phyloP scores from a whole-genome alignment of 2,888 invertebrate genomes.

The Listrodromus nycthemerus region DNA sequence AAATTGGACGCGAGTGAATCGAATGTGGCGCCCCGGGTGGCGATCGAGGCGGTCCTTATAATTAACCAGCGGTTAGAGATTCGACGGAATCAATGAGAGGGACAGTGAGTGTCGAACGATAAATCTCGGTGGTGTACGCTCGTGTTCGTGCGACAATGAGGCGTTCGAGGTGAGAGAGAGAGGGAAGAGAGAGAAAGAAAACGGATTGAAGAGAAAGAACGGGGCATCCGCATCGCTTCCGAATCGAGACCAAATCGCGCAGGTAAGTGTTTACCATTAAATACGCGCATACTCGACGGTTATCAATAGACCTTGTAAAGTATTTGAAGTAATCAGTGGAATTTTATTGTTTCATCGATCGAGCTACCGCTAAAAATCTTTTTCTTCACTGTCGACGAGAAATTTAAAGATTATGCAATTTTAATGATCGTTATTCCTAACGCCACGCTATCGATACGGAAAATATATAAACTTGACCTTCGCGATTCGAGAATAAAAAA shows the following conservation, averaged over 20 bases:
- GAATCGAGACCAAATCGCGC: not conserved
- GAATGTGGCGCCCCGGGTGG: not conserved
- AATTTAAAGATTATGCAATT: too few relatives aligned
- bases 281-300: not conserved
- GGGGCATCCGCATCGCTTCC: not conserved
- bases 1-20: constrained; percentile 14
- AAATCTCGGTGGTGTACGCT: constrained; percentile 9
- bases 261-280: constrained; percentile 25
- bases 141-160: not conserved
- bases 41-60: not conserved
- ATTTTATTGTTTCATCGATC: not conserved
- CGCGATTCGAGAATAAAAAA: too few relatives aligned
- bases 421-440: too few relatives aligned
- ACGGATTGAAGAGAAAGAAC: not conserved
- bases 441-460: too few relatives aligned
- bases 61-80: not conserved
- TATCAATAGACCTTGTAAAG: too few relatives aligned
- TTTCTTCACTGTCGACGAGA: too few relatives aligned
- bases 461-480: too few relatives aligned
- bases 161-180: not conserved
- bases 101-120: not conserved
- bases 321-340: too few relatives aligned
- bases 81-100: not conserved
- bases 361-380: too few relatives aligned
- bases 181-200: not conserved